Percentiles rank a stretch among this genome's conserved stretches.
phyloP scores from a whole-genome alignment of 2,113 vertebrate genomes.

The Gobiocypris rarus region DNA sequence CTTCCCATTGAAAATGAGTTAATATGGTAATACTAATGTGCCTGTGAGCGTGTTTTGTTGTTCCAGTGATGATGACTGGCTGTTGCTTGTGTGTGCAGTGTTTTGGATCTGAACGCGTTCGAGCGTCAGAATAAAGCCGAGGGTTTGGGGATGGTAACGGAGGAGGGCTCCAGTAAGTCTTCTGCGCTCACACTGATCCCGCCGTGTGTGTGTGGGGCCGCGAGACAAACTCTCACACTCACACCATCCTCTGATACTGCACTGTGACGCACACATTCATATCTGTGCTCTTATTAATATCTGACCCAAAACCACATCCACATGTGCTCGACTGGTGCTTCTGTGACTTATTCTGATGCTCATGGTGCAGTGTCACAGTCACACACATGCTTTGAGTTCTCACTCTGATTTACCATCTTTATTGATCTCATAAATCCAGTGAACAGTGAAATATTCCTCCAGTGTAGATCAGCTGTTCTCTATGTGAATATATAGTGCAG shows the following conservation, averaged over 20 bases:
- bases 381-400: not conserved
- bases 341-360: not conserved
- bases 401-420: not conserved
- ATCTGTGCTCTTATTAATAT: too few relatives aligned
- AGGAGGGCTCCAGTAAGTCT: slow-evolving; percentile 96
- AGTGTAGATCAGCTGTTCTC: too few relatives aligned
- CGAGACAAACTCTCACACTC: not conserved
- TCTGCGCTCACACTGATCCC: not conserved
- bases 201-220: not conserved
- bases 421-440: too few relatives aligned
- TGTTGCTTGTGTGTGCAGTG: slow-evolving; percentile 71
- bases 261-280: too few relatives aligned
- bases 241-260: too few relatives aligned
- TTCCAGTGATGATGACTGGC: too few relatives aligned
- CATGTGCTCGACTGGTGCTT: too few relatives aligned
- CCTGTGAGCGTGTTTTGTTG: not conserved
- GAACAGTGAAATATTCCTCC: too few relatives aligned
- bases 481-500: too few relatives aligned
- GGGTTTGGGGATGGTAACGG: slow-evolving; percentile 98
- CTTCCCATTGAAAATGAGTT: too few relatives aligned
- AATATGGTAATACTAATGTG: not conserved
- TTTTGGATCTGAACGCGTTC: slow-evolving; percentile 97
- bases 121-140: slow-evolving; percentile 99
- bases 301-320: too few relatives aligned
- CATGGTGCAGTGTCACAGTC: not conserved